Evolutionary conservation across 2,113 vertebrate species (phyloP).

Genomic region (Gallinago jamesoni): DNA sequence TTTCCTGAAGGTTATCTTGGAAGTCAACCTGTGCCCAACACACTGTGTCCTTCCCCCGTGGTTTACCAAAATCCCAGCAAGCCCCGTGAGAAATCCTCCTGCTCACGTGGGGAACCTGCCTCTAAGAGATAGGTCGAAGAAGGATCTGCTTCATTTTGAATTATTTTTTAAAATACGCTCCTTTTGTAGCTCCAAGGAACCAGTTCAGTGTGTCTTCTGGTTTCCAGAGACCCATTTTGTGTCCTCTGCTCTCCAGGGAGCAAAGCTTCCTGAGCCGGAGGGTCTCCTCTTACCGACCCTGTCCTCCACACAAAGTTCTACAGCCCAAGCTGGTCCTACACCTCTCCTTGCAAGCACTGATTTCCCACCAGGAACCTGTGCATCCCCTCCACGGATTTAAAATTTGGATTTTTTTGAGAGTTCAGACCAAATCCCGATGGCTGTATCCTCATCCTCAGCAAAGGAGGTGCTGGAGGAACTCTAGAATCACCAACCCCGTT

Average conservation of each 20-base stretch:
- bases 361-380: neutral
- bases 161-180: neutral
- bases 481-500: fast-evolving
- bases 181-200: neutral
- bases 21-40: neutral
- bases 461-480: neutral
- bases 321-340: neutral
- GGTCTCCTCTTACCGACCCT: neutral
- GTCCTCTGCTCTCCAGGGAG: neutral
- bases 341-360: neutral
- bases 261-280: neutral
- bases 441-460: neutral
- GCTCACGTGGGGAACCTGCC: neutral
- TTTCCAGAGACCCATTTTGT: neutral
- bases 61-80: neutral
- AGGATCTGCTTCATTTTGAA: neutral
- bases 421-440: neutral
- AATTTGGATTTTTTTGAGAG: neutral
- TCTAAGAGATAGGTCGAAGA: neutral
- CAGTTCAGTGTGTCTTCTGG: neutral
- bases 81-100: neutral
- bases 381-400: fast-evolving
- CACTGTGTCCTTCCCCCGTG: neutral
- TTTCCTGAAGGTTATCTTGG: neutral
- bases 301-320: neutral